Evolutionary conservation across 2,888 invertebrate species (phyloP), one percentile per base, ranked within the genome.

Genomic region (Euplagia quadripunctaria): DNA sequence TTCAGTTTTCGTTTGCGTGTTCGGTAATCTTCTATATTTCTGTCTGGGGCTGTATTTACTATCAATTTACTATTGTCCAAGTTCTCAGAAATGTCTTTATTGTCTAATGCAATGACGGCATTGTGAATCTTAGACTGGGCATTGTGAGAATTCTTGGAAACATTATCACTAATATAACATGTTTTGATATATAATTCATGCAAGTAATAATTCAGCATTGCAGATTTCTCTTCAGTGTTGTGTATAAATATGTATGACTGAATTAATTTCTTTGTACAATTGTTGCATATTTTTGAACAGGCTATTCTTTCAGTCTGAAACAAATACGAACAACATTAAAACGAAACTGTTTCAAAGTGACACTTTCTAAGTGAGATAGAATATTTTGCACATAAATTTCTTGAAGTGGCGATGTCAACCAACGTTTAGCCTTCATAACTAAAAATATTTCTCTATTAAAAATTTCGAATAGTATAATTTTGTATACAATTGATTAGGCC

Each of bases 201-300:
- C 9, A 82, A 12, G 71, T 74, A 79, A 3, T 64, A 67, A 8
- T 65, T 41, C 12, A 82, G 63, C 14, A 79, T 70, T 58, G 65
- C 68, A 0, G 17, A 68, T 52, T 74, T 74, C 64, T 75, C 72
- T 31, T 68, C 72, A 0, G 69, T 51, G 42, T 74, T 78, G 74
- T 82, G 74, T 61, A 75, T 75, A 41, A 82, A 82, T 42, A 80
- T 75, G 17, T 76, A 82, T 66, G 81, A 71, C 63, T 81, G 72
- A 9, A 77, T 72, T 9, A 80, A 64, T 64, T 78, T 74, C 42
- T 71, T 75, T n/a, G 74, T 73, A 58, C 82, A 82, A 14, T 43
- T 73, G 61, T 71, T 74, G 67, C 83, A 82, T 74, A 82, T 74
- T 3, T 58, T 43, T 63, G 72, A 41, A 70, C 58, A 74, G 31